A percentile compares a stretch with the other conserved stretches of the same genome.
Conservation (phyloP, 2,113 vertebrate species). For the Hemibates koningsi region DNA sequence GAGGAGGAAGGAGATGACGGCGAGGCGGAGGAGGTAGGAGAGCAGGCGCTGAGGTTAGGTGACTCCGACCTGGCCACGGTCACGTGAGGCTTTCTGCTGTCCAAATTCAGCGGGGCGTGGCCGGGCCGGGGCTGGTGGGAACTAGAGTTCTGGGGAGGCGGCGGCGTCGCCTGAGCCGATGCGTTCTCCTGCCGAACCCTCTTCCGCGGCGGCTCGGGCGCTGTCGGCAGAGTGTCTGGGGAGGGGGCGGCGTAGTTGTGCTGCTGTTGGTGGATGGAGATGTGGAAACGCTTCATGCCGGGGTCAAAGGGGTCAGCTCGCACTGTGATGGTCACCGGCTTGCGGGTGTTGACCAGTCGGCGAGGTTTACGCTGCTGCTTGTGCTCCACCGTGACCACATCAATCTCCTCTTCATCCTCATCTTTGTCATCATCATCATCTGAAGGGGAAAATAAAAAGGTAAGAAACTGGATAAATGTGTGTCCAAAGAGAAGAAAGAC, state of each 20-base stretch:
- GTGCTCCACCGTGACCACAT: conserved; percentile 93
- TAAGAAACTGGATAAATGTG: not conserved
- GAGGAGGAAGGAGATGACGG: conserved; percentile 34
- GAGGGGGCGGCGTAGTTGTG: conserved; percentile 95
- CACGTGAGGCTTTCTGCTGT: conserved; percentile 32
- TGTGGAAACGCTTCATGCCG: conserved; percentile 90
- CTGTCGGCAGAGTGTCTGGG: conserved; percentile 66
- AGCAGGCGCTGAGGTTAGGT: conserved; percentile 22
- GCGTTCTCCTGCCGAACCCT: conserved; percentile 50
- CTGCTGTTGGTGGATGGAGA: conserved; percentile 94
- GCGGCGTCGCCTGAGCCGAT: not conserved
- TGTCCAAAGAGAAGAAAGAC: not conserved
- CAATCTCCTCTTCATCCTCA: conserved; percentile 88
- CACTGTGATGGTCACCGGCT: conserved; percentile 90
- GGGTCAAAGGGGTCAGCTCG: conserved; percentile 83
- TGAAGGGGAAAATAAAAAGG: not conserved
- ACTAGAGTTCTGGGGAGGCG: conserved; percentile 50
- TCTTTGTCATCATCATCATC: conserved; percentile 63
- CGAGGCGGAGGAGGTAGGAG: conserved; percentile 37
- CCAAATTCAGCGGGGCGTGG: conserved; percentile 48
- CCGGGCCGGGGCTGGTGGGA: conserved; percentile 31
- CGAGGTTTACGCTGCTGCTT: conserved; percentile 83
- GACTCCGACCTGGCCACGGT: conserved; percentile 16
- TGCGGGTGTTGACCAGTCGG: conserved; percentile 75
- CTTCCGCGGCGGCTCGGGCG: conserved; percentile 58